A percentile compares a stretch with the other conserved stretches of the same genome.
Conservation (phyloP, 1,140 invertebrate species). For the Gonioctena quinquepunctata region DNA sequence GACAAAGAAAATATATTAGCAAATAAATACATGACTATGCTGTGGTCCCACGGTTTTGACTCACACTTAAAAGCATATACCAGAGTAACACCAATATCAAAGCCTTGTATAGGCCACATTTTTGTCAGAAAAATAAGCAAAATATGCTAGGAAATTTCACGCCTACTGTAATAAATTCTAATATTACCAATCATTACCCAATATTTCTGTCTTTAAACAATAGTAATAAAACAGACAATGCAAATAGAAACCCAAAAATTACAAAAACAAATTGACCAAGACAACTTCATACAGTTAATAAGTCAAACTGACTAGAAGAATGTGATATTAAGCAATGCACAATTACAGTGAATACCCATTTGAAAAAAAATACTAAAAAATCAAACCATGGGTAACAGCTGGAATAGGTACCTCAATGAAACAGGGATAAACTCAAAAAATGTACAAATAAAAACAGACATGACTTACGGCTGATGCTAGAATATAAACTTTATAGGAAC, state of each 20-base stretch:
- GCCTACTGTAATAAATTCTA: not conserved
- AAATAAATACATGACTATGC: slow-evolving; percentile 9
- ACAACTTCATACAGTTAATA: not conserved
- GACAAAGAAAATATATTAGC: not conserved
- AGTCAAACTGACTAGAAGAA: not conserved
- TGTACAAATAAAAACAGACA: not conserved
- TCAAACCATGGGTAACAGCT: not conserved
- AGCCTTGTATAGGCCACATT: not conserved
- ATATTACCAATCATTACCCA: not conserved
- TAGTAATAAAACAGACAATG: not conserved
- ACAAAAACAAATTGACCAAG: not conserved
- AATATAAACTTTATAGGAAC: not conserved
- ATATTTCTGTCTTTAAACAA: not conserved
- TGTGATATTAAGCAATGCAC: not conserved
- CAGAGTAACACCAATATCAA: slow-evolving; percentile 6
- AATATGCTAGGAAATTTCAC: not conserved
- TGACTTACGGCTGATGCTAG: not conserved
- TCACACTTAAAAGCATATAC: slow-evolving; percentile 20
- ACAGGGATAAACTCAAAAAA: not conserved
- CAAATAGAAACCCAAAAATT: not conserved
- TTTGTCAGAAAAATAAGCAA: not conserved
- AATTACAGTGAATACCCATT: not conserved
- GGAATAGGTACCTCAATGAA: not conserved
- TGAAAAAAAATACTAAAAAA: not conserved
- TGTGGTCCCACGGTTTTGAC: slow-evolving; percentile 14